Percentiles rank a stretch among this genome's conserved stretches.
These are phyloP conservation scores for Pseudococcus longispinus DNA, from an alignment of 2,888 invertebrate species.

Conservation along the genomic window DNA sequence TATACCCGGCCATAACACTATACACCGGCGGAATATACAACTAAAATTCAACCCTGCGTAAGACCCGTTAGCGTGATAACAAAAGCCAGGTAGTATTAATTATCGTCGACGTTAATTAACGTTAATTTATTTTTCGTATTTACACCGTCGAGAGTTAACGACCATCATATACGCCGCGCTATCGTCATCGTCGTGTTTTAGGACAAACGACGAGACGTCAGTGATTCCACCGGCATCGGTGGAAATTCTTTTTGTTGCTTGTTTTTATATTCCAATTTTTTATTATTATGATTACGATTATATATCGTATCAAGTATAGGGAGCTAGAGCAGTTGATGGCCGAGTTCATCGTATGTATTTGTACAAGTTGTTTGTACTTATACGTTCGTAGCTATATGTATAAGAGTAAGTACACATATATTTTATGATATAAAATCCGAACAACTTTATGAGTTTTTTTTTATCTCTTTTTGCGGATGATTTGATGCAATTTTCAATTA, in stretches of 20 bases:
- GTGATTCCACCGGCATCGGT: background rate
- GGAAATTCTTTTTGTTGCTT: background rate
- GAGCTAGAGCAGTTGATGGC: background rate
- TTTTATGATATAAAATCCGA: background rate
- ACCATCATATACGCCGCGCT: background rate
- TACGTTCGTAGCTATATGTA: background rate
- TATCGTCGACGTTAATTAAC: constrained; percentile 41
- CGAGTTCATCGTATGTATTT: background rate
- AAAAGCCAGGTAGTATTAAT: constrained; percentile 44
- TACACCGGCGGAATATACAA: background rate
- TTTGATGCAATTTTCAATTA: background rate
- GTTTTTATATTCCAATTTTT: background rate
- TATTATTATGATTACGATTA: background rate
- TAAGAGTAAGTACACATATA: background rate
- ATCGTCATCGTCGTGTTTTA: background rate
- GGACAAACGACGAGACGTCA: background rate
- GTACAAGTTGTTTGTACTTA: background rate
- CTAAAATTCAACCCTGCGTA: background rate
- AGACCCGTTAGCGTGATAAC: constrained; percentile 33
- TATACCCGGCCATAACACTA: background rate
- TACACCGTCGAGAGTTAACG: constrained; percentile 22
- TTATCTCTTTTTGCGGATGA: background rate
- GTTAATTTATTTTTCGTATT: constrained; percentile 44
- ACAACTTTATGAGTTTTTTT: background rate
- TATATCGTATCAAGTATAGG: background rate